phyloP scores from a whole-genome alignment of 2,113 vertebrate genomes.

The Grammomys surdaster region DNA sequence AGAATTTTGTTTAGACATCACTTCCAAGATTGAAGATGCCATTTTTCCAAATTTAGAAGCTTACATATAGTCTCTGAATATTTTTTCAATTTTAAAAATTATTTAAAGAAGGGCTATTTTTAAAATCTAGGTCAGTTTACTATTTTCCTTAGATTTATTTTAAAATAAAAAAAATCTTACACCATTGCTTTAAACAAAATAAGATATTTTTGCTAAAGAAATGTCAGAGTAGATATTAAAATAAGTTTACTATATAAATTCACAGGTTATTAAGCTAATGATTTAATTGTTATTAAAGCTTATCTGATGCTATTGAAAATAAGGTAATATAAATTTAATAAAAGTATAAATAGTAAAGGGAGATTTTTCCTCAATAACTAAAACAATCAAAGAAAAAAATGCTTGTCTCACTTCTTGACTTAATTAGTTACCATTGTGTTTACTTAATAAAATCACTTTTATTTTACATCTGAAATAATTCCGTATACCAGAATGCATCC shows the following conservation, averaged over 20 bases:
- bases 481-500: not conserved
- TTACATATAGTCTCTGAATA: not conserved
- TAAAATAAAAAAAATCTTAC: not conserved
- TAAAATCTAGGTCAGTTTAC: not conserved
- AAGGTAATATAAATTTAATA: not conserved
- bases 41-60: not conserved
- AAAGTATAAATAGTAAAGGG: not conserved
- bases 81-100: not conserved
- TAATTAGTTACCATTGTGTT: not conserved
- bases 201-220: not conserved
- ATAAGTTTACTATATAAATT: not conserved
- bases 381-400: not conserved
- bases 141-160: not conserved
- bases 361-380: not conserved
- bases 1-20: conserved; percentile 12
- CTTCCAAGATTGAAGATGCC: not conserved
- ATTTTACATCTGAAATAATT: not conserved
- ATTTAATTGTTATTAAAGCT: not conserved
- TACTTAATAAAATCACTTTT: not conserved
- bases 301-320: not conserved
- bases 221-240: not conserved
- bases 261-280: not conserved
- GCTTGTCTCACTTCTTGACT: not conserved
- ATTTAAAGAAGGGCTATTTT: not conserved
- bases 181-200: not conserved